Base-by-base conservation (phyloP, 2,113 vertebrate species). In the Cygnus buccinator region DNA sequence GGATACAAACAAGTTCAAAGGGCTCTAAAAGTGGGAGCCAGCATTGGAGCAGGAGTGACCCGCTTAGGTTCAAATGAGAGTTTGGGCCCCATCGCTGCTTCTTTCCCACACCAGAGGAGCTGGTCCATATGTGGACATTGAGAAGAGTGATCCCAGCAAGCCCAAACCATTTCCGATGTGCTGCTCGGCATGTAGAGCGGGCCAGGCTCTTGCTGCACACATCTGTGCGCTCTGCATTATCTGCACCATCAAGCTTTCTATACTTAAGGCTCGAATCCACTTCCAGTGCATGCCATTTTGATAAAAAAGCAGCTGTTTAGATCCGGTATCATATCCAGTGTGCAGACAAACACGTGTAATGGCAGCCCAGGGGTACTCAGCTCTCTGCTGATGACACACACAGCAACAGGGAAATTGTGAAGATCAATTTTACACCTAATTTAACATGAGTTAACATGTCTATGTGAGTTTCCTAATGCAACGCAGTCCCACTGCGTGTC, bases 361-460 rank as follows among this genome's bases (percentile, higher is more conserved):
- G 80, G 89, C 54, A 31, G 75, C 75, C 58, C 68, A 1, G 55
- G 68, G 73, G 61, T 41, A 18, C 78, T 72, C 71, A 21, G 23
- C 58, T 44, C 84, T 65, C 92, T 73, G 84, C 94, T 54, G 70
- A 71, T 84, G 75, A 84, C 46, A 80, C 17, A 19, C 11, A 61
- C 37, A 54, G 90, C 77, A 35, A 62, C 3, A 4, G 33, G 71
- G 71, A 80, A 79, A 88, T 70, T 5, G 78, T 3, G n/a, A 87
- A 78, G 78, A 66, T 85, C 55, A 22, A 66, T 88, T 89, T 97
- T 92, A 90, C 91, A 93, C 93, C 87, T 26, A 22, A 89, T 87
- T 94, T 93, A 87, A 71, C 85, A 31, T 9, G 52, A 84, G 87
- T 76, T 81, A 68, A 54, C 78, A 33, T 54, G 75, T 75, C 77